Conservation (phyloP, 2,888 invertebrate species). For the Drosophila dives region DNA sequence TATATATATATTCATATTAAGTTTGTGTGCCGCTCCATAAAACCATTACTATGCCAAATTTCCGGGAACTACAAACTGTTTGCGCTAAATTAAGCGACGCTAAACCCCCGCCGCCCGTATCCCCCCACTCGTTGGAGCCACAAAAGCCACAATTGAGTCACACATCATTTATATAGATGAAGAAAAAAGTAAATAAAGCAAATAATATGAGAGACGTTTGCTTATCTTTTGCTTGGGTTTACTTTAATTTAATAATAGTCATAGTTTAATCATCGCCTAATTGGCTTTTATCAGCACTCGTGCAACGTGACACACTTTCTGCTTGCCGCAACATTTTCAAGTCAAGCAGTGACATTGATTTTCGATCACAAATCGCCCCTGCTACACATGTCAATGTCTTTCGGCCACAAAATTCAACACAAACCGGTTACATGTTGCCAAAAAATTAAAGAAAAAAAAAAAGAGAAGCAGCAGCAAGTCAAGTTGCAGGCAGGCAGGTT, state of each 20-base stretch:
- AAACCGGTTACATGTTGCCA: slow-evolving; percentile 57
- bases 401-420: background rate
- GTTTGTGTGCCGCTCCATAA: slow-evolving; percentile 57
- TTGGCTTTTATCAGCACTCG: slow-evolving; percentile 51
- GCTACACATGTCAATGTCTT: slow-evolving; percentile 39
- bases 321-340: slow-evolving; percentile 8
- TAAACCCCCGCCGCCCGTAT: slow-evolving; percentile 8
- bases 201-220: slow-evolving; percentile 19
- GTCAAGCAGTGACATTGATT: slow-evolving; percentile 73
- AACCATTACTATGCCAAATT: slow-evolving; percentile 73
- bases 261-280: slow-evolving; percentile 52
- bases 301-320: slow-evolving; percentile 57
- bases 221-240: slow-evolving; percentile 40
- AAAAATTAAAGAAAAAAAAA: slow-evolving; percentile 21
- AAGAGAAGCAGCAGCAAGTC: slow-evolving; percentile 7
- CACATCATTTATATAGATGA: background rate
- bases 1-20: slow-evolving; percentile 4
- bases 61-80: slow-evolving; percentile 61
- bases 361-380: slow-evolving; percentile 28
- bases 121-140: slow-evolving; percentile 10
- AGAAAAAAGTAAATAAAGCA: slow-evolving; percentile 5
- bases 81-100: slow-evolving; percentile 60
- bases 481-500: slow-evolving; percentile 32
- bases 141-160: slow-evolving; percentile 55
- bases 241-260: slow-evolving; percentile 32